Base-by-base conservation (phyloP, 2,888 invertebrate genomes). In the Ganaspis brasiliensis region DNA sequence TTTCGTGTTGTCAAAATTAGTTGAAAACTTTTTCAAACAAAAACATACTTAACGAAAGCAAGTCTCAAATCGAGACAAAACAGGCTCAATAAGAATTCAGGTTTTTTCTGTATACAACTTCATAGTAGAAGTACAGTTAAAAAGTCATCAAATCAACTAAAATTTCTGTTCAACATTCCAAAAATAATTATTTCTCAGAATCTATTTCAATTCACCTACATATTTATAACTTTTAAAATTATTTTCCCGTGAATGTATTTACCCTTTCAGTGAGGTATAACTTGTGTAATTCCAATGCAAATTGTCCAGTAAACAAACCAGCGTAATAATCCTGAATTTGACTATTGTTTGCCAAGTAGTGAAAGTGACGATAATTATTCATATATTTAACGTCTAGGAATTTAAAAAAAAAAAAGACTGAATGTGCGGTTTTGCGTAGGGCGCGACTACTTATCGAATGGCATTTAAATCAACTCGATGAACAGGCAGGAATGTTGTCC, bases 401-500 rank as follows among this genome's bases (percentile, higher is more conserved):
- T 52, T n/a, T 52, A 19, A 52, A 52, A 19, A 19, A 63, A 37
- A 37, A 21, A 16, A 67, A 24, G 12, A 45, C 21, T 45, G 24
- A 52, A 16, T 24, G 37, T 21, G 40, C 9, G 67, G 45, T 67
- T n/a, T 67, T 67, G 40, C 67, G 67, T 67, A 67, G 67, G 67
- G 67, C 24, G 67, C 67, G 40, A 67, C 45, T 67, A 40, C 63
- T 45, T n/a, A n/a, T 67, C 67, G 40, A 67, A 67, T 45, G 21
- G 74, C 79, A 79, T 81, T 80, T 76, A 82, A 82, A 82, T 80
- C 78, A 80, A 82, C 82, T 79, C 79, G 80, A 67, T 67, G 67
- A 67, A 67, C 45, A 75, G 52, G 72, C 75, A 80, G 79, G 82
- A 82, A 82, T 82, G 82, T 76, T 76, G 80, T 82, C 82, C 82